A percentile compares a stretch with the other conserved stretches of the same genome.
Evolutionary conservation across 2,888 invertebrate genomes (phyloP).

Genomic region (Cerastoderma edule): DNA sequence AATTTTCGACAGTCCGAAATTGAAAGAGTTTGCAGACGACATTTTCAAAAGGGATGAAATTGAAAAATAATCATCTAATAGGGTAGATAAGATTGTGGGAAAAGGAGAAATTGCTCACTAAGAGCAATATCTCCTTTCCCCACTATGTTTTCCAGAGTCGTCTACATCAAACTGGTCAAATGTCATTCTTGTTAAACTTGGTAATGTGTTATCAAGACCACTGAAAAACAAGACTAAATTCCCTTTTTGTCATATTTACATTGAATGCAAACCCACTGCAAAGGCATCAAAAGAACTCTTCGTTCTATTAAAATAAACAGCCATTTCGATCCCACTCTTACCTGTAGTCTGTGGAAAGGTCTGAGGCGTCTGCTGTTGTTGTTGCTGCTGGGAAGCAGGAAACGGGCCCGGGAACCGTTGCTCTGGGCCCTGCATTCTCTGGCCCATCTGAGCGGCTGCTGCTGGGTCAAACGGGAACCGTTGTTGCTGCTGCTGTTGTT

Average conservation of each 20-base stretch:
- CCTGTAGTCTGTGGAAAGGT: constrained; percentile 25
- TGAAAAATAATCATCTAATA: background rate
- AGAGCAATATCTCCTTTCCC: constrained; percentile 9
- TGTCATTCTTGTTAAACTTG: no score
- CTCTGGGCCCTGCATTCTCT: constrained; percentile 38
- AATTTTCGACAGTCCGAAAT: no score
- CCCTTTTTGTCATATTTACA: no score
- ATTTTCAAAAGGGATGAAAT: no score
- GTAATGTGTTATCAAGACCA: no score
- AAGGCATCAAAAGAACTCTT: no score
- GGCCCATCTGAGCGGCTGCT: constrained; percentile 24
- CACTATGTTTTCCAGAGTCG: constrained; percentile 5
- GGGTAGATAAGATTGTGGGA: background rate
- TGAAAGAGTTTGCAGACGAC: no score
- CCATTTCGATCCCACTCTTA: background rate
- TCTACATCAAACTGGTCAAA: no score
- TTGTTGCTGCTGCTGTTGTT: background rate
- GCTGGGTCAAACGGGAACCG: constrained; percentile 24
- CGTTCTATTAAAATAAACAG: no score
- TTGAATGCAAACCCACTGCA: no score
- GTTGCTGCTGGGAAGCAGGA: constrained; percentile 34
- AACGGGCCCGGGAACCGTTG: constrained; percentile 41
- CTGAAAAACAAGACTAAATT: no score
- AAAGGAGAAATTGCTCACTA: constrained; percentile 2
- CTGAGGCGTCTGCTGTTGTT: constrained; percentile 31